Conservation (phyloP, 1,140 invertebrate species). For the Brachionus koreanus region DNA sequence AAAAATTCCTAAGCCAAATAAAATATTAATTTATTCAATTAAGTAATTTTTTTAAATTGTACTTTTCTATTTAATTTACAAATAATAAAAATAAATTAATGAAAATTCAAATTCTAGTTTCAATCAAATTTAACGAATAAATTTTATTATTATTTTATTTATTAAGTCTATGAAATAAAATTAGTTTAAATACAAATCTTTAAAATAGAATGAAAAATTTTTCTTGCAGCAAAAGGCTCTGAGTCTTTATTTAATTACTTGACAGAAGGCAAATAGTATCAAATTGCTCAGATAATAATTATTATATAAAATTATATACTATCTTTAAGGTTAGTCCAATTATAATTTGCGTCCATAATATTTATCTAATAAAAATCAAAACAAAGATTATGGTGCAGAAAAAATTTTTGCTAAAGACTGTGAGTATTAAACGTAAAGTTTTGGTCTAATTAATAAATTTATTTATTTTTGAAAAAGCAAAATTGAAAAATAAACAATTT, state of each 20-base stretch:
- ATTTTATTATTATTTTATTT: no score
- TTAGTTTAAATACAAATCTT: no score
- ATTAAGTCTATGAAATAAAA: no score
- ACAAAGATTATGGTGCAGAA: not conserved
- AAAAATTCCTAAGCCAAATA: no score
- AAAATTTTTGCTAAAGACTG: not conserved
- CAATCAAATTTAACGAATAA: no score
- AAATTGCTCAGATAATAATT: conserved; percentile 2
- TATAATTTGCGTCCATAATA: not conserved
- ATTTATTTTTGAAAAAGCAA: conserved; percentile 15
- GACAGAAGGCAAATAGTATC: not conserved
- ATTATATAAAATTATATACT: conserved; percentile 30
- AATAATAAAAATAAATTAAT: no score
- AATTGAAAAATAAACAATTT: conserved; percentile 34
- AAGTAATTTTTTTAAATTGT: no score
- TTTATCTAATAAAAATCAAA: not conserved
- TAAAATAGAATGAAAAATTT: not conserved
- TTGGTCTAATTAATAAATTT: conserved; percentile 15
- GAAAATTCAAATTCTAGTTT: no score
- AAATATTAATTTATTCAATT: no score
- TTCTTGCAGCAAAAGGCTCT: not conserved
- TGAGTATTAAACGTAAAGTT: not conserved
- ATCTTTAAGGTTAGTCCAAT: conserved; percentile 24
- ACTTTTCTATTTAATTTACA: no score
- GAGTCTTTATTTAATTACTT: not conserved